Evolutionary conservation across 2,797 vertebrate species (phyloP).

Genomic region (Meda fulgida): DNA sequence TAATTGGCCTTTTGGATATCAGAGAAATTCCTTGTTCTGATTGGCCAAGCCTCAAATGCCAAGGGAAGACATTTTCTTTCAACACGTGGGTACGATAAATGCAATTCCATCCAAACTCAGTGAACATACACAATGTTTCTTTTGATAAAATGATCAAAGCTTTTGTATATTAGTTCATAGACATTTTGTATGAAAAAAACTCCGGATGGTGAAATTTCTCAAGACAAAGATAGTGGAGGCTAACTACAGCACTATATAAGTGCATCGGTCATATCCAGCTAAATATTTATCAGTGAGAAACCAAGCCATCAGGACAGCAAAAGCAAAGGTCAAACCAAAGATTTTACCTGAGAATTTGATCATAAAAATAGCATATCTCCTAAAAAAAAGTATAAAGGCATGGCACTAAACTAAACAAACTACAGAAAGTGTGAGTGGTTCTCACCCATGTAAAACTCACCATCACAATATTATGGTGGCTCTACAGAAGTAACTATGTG

Average conservation of each 20-base stretch:
- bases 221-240: conserved; percentile 1
- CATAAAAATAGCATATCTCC: conserved; percentile 3
- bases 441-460: neutral
- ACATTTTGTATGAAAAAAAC: neutral
- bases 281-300: conserved; percentile 63
- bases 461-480: neutral
- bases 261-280: conserved; percentile 63
- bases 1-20: conserved; percentile 24
- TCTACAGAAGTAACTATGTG: neutral
- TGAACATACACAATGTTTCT: conserved; percentile 19
- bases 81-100: neutral
- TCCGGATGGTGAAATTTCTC: conserved; percentile 29
- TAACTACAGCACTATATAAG: conserved; percentile 43
- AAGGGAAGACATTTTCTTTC: conserved; percentile 5
- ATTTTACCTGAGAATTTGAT: conserved; percentile 39
- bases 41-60: conserved; percentile 4
- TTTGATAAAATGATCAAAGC: conserved; percentile 32
- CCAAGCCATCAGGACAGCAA: conserved; percentile 56
- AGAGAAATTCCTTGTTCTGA: neutral
- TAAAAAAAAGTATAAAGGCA: neutral
- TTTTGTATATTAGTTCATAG: conserved; percentile 9
- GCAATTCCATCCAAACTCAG: neutral
- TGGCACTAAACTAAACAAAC: neutral
- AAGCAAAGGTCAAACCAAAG: conserved; percentile 62
- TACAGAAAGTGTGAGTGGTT: neutral